A percentile compares a stretch with the other conserved stretches of the same genome.
Evolutionary conservation across 2,113 vertebrate species (phyloP).

Genomic region (Marcusenius ussheri): DNA sequence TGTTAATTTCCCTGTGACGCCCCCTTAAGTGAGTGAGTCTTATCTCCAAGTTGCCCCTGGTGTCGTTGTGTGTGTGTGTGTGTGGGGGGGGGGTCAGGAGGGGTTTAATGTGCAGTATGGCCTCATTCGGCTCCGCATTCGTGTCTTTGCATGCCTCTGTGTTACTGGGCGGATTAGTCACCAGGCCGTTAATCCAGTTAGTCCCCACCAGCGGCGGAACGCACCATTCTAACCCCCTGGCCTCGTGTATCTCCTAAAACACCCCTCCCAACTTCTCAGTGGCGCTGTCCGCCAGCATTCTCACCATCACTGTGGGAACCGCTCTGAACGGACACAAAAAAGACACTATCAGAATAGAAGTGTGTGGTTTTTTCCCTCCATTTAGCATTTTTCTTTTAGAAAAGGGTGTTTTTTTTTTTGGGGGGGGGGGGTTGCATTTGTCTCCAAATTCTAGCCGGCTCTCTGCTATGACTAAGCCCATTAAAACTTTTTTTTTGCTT

Average conservation of each 20-base stretch:
- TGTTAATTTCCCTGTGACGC: conserved; percentile 22
- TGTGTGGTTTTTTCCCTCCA: not conserved
- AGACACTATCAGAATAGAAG: conserved; percentile 31
- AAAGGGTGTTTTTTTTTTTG: not conserved
- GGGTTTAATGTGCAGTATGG: not conserved
- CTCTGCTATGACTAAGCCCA: conserved; percentile 37
- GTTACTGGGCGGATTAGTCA: conserved; percentile 16
- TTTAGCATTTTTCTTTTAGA: not conserved
- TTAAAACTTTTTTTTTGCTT: conserved; percentile 49
- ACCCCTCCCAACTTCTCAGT: conserved; percentile 6
- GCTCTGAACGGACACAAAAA: conserved; percentile 18
- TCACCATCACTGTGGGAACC: conserved; percentile 21
- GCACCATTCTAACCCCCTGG: not conserved
- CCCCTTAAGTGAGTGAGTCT: conserved; percentile 20
- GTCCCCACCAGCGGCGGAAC: not conserved
- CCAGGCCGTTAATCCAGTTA: not conserved
- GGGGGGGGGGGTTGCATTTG: not conserved
- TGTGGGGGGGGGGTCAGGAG: not conserved
- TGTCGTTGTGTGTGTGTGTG: not conserved
- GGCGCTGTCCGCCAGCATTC: conserved; percentile 32
- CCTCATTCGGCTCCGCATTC: not conserved
- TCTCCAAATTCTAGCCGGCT: conserved; percentile 35
- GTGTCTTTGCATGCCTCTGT: conserved; percentile 10
- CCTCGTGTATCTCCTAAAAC: not conserved
- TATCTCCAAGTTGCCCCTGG: conserved; percentile 24